A percentile compares a stretch with the other conserved stretches of the same genome.
phyloP scores from a whole-genome alignment of 1,140 invertebrate species.

The Pseudomyrmex flavicornis region DNA sequence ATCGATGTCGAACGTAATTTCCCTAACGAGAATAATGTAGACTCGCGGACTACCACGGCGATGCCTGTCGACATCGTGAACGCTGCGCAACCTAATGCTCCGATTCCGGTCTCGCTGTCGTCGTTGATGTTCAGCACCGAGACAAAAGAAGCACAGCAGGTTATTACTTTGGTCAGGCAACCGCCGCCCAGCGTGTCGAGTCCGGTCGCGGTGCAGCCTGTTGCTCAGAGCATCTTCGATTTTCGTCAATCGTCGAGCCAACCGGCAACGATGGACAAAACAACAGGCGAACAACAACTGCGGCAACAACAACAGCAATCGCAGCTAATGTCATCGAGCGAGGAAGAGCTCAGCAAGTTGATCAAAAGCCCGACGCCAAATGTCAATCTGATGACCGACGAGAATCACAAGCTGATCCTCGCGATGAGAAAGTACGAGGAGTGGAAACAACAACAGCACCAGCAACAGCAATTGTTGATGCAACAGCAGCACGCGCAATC shows the following conservation, averaged over 20 bases:
- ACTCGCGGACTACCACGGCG: background rate
- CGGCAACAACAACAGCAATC: background rate
- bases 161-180: conserved; percentile 77
- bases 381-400: background rate
- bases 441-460: conserved; percentile 52
- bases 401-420: conserved; percentile 8
- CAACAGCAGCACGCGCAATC: conserved; percentile 32
- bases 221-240: conserved; percentile 69
- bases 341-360: conserved; percentile 16
- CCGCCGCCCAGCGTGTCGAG: conserved; percentile 76
- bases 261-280: background rate
- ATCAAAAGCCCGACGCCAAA: background rate
- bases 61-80: conserved; percentile 16
- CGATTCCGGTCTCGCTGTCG: conserved; percentile 46
- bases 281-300: background rate
- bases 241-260: conserved; percentile 33
- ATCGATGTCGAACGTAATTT: background rate
- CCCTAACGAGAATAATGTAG: conserved; percentile 10
- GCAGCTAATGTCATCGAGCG: background rate
- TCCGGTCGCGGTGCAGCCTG: conserved; percentile 77
- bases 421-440: conserved; percentile 53
- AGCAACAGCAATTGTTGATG: conserved; percentile 50
- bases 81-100: background rate
- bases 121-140: conserved; percentile 57
- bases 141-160: conserved; percentile 74